Percentiles rank a stretch among this genome's conserved stretches.
phyloP scores from a whole-genome alignment of 2,888 invertebrate genomes.

The Synanthedon vespiformis region DNA sequence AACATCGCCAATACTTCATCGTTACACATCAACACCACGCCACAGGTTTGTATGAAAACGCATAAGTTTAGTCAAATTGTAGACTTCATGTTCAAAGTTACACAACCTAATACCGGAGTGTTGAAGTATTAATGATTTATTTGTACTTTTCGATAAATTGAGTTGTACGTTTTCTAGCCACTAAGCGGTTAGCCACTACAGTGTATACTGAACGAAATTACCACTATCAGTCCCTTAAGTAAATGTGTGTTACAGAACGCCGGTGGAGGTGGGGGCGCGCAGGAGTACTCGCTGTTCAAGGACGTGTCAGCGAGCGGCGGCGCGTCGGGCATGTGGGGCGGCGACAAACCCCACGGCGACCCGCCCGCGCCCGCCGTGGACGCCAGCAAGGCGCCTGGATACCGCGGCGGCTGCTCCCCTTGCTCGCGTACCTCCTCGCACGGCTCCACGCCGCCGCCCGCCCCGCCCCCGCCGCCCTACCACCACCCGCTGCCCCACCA shows the following conservation, averaged over 20 bases:
- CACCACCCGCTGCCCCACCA: constrained; percentile 1
- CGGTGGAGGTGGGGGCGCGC: constrained; percentile 55
- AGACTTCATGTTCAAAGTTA: no score
- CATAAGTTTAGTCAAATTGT: no score
- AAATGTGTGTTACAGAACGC: constrained; percentile 16
- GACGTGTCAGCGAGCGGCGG: constrained; percentile 68
- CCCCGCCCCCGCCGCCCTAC: constrained; percentile 14
- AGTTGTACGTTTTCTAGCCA: no score
- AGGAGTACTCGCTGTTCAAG: constrained; percentile 91
- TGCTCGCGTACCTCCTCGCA: constrained; percentile 63
- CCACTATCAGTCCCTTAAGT: no score
- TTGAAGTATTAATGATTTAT: no score
- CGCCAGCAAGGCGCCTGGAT: constrained; percentile 91
- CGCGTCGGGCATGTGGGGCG: constrained; percentile 58
- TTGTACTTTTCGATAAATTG: no score
- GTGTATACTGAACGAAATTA: no score
- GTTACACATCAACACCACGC: constrained; percentile 59
- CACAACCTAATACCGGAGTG: no score
- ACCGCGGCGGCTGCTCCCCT: constrained; percentile 84
- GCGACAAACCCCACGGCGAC: constrained; percentile 50
- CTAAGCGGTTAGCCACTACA: no score
- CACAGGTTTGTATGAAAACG: constrained; percentile 31
- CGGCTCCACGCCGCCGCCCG: constrained; percentile 60
- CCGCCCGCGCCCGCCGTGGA: constrained; percentile 74
- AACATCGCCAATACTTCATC: constrained; percentile 32